phyloP scores from a whole-genome alignment of 2,888 invertebrate species.

The Matsumyia berberina region DNA sequence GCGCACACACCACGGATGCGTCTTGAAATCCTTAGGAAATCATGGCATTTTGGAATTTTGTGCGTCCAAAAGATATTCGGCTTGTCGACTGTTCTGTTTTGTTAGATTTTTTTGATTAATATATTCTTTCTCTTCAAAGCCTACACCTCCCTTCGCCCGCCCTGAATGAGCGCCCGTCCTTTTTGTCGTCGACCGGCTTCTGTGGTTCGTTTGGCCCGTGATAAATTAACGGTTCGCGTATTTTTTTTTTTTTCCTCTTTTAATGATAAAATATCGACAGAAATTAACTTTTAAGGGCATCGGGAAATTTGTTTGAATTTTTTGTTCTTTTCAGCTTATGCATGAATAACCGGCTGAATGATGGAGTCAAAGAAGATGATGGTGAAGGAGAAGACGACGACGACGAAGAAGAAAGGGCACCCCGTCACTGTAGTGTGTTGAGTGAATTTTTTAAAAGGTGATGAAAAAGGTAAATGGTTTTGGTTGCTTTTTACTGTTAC shows the following conservation, averaged over 20 bases:
- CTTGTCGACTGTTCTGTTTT: constrained; percentile 20
- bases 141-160: too few species aligned
- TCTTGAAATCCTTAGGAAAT: constrained; percentile 40
- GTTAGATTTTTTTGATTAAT: constrained; percentile 61
- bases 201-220: constrained; percentile 66
- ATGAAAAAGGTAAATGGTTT: constrained; percentile 62
- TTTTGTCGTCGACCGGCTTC: constrained; percentile 38
- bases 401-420: constrained; percentile 26
- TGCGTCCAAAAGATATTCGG: background rate
- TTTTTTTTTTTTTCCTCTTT: too few species aligned
- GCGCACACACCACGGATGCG: constrained; percentile 26
- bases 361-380: constrained; percentile 49
- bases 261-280: constrained; percentile 76
- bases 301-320: constrained; percentile 54
- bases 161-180: too few species aligned
- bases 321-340: constrained; percentile 45
- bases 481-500: constrained; percentile 19
- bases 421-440: constrained; percentile 30
- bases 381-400: background rate
- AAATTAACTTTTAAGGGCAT: constrained; percentile 75
- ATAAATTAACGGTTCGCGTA: constrained; percentile 75
- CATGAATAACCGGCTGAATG: constrained; percentile 67
- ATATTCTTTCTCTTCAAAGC: background rate
- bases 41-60: constrained; percentile 48
- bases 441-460: constrained; percentile 51